These are phyloP conservation scores for Chrysomallon squamiferum DNA, from an alignment of 1,140 invertebrate genomes.

Conservation along the genomic window DNA sequence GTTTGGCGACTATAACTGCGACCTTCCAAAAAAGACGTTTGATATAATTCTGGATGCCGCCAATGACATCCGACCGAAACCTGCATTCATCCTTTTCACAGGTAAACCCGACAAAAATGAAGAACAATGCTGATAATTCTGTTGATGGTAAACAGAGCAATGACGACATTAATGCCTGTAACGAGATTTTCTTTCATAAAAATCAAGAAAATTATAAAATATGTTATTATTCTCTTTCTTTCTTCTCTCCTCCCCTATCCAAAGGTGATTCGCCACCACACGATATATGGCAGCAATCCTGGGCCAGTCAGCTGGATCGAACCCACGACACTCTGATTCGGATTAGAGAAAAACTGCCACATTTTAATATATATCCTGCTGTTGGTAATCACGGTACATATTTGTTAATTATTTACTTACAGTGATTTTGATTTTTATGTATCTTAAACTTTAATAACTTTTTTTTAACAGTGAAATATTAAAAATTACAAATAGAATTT, in stretches of 20 bases:
- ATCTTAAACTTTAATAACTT: no score
- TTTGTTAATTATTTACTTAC: neutral
- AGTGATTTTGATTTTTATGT: no score
- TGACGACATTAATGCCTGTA: neutral
- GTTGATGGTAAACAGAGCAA: neutral
- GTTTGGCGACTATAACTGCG: slow-evolving; percentile 16
- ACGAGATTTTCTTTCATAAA: neutral
- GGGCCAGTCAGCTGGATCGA: neutral
- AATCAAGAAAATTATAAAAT: neutral
- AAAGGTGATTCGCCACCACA: slow-evolving; percentile 10
- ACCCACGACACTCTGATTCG: neutral
- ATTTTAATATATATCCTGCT: slow-evolving; percentile 7
- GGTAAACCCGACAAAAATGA: slow-evolving; percentile 9
- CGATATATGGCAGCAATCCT: slow-evolving; percentile 1
- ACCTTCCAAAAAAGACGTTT: slow-evolving; percentile 5
- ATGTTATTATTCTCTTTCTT: neutral
- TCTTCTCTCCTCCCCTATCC: neutral
- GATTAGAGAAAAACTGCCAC: neutral
- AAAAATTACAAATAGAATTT: no score
- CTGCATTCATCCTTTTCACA: slow-evolving; percentile 14
- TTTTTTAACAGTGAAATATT: no score
- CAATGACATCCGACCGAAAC: neutral
- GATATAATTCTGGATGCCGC: neutral
- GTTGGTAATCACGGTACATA: slow-evolving; percentile 17
- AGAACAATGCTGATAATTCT: neutral